Percentiles rank a stretch among this genome's conserved stretches.
Conservation (phyloP, 2,888 invertebrate genomes). For the Ormyrus rosae region DNA sequence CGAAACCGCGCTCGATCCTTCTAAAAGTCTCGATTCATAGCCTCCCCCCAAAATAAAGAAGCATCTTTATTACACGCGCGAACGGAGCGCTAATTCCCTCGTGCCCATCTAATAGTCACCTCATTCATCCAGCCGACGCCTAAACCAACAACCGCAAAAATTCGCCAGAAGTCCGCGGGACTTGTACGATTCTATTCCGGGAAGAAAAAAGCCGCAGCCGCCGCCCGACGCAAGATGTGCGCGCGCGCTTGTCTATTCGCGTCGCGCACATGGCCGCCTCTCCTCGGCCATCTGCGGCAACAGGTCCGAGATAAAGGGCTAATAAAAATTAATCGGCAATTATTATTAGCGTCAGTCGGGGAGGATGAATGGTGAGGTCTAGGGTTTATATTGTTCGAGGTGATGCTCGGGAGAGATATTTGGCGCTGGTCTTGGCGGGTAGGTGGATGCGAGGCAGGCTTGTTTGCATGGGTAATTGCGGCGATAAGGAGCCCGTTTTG, state of each 20-base stretch:
- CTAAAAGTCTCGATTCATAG: no score
- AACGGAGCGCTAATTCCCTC: no score
- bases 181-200: not conserved
- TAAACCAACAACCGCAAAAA: not conserved
- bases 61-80: no score
- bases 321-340: conserved; percentile 47
- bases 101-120: not conserved
- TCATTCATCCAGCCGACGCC: not conserved
- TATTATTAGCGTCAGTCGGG: conserved; percentile 19
- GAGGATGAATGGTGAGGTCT: conserved; percentile 1
- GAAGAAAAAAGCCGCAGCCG: not conserved
- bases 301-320: conserved; percentile 37
- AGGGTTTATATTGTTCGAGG: conserved; percentile 22
- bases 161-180: conserved; percentile 3
- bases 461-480: not conserved
- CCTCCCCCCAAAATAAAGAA: no score
- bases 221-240: no score
- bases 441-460: no score
- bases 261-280: no score
- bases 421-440: no score
- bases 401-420: no score
- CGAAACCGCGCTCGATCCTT: no score
- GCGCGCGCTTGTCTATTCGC: no score
- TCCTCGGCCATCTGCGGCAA: conserved; percentile 36
- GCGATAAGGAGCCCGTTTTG: not conserved